Evolutionary conservation across 2,888 invertebrate species (phyloP).

Genomic region (Latheticus oryzae): DNA sequence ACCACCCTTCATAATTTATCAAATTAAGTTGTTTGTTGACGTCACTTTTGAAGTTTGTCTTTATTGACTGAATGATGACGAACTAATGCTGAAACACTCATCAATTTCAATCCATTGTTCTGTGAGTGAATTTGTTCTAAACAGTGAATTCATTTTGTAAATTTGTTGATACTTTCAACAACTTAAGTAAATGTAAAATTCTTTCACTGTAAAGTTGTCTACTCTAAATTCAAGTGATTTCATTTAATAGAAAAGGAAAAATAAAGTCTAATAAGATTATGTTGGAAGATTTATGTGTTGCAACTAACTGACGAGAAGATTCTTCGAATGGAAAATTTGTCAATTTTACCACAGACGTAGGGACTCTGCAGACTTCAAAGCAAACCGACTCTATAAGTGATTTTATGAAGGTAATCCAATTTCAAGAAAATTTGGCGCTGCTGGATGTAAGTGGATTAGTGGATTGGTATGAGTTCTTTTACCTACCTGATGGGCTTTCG

Average conservation of each 20-base stretch:
- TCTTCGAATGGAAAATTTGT: conserved; percentile 5
- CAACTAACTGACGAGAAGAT: conserved; percentile 1
- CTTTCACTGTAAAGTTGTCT: no score
- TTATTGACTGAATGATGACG: conserved; percentile 24
- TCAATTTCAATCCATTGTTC: conserved; percentile 34
- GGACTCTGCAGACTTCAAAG: conserved; percentile 3
- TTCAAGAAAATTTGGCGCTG: conserved; percentile 6
- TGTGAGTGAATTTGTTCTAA: no score
- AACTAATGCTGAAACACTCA: conserved; percentile 31
- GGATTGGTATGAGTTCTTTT: no score
- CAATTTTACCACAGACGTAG: background rate
- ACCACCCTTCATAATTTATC: conserved; percentile 28
- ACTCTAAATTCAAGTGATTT: no score
- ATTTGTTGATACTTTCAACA: no score
- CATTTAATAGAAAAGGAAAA: no score
- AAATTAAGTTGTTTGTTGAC: conserved; percentile 33
- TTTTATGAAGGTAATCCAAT: conserved; percentile 23
- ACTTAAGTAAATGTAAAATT: no score
- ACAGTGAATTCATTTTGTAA: conserved; percentile 33
- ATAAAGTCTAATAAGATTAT: conserved; percentile 4
- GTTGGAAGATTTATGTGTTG: no score
- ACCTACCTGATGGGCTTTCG: no score
- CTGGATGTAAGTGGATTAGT: background rate
- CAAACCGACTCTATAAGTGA: conserved; percentile 1
- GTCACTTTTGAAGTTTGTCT: conserved; percentile 22